phyloP scores from a whole-genome alignment of 1,140 invertebrate genomes.

The Kradibia gibbosae region DNA sequence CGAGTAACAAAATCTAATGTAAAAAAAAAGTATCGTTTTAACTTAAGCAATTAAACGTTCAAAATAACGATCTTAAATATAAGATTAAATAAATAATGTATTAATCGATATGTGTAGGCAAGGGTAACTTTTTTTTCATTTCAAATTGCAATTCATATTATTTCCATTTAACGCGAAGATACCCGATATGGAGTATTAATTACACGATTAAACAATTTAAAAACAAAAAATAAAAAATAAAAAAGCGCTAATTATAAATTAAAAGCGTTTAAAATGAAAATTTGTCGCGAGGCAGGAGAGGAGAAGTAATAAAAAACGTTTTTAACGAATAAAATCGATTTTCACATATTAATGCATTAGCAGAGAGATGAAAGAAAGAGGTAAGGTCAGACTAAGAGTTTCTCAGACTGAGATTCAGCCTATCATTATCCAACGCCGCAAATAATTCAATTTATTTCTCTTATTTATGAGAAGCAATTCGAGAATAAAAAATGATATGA shows the following conservation, averaged over 20 bases:
- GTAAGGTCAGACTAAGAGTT: conserved; percentile 43
- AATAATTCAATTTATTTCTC: conserved; percentile 60
- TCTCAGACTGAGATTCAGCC: conserved; percentile 48
- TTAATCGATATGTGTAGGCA: too few species aligned
- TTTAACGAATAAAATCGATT: conserved; percentile 20
- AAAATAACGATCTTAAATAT: too few species aligned
- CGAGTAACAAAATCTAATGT: too few species aligned
- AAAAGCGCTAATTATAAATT: background rate
- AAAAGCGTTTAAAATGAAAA: background rate
- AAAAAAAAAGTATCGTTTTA: too few species aligned
- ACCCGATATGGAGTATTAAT: too few species aligned
- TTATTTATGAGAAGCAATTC: conserved; percentile 53
- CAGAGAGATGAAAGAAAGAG: conserved; percentile 47
- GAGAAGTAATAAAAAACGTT: background rate
- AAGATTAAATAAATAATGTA: too few species aligned
- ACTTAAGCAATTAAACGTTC: too few species aligned
- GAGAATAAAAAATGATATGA: conserved; percentile 5
- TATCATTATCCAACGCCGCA: conserved; percentile 53
- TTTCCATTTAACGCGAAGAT: too few species aligned
- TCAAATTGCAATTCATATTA: too few species aligned
- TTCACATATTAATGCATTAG: conserved; percentile 5
- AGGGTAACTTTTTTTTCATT: too few species aligned
- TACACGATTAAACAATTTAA: too few species aligned
- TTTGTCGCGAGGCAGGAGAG: background rate
- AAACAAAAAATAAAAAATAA: too few species aligned